Base-by-base conservation (phyloP, 2,888 invertebrate genomes). In the Ormyrus rosae region DNA sequence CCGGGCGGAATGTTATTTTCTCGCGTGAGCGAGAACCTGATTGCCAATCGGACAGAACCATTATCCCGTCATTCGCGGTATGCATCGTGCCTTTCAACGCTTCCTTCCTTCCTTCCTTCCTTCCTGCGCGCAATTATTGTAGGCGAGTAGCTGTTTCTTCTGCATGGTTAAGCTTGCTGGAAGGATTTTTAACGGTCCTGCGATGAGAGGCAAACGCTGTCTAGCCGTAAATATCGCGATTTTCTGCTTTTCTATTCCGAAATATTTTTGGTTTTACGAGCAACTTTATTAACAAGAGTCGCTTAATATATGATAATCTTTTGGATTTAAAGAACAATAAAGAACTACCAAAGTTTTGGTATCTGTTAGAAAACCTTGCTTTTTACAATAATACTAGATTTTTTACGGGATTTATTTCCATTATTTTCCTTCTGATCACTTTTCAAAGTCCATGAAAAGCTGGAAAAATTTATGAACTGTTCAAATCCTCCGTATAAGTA, bases 401-500 rank as follows among this genome's bases (percentile, higher is more conserved):
- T 75, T 75, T 68, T 68, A 45, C 9, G 51, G 53, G 45, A n/a
- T 56, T 46, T 45, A 68, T 53, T 53, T 68, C 53, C 48, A 50
- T 45, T 71, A 65, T 51, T 65, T 78, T 65, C 51, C 58, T 10
- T 19, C 75, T 75, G 58, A 58, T 65, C 65, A 65, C 58, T 58
- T 65, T 75, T 58, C 75, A 53, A 67, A 60, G 51, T 75, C 60
- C 60, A 51, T 56, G 45, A 64, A 73, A 78, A 73, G 56, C 74
- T 65, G 34, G 51, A 55, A 11, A 67, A 76, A 80, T 80, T 76
- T 80, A 76, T 80, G 76, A 68, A 80, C 67, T 71, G 71, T 76
- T 71, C 76, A 71, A 80, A 80, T 80, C 76, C 55, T 55, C 55
- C 34, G 2, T 34, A 34, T 53, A 55, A 56, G 71, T 63, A 80